Base-by-base conservation (phyloP, 1,140 invertebrate species). In the Dendrolimus punctatus region DNA sequence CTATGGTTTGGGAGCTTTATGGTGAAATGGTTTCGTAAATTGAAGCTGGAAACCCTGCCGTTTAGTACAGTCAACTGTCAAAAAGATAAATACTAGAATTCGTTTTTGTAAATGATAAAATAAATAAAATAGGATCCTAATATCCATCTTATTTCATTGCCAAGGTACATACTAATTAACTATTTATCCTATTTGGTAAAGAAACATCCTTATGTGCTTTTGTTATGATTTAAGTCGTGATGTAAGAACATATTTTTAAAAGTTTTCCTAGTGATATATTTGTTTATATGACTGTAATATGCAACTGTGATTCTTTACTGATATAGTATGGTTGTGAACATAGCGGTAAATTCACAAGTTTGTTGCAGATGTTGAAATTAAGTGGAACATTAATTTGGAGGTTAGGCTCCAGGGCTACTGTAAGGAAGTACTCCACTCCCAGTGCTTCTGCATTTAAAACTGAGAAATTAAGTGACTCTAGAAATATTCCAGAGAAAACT, bases 331-430 rank as follows among this genome's bases (percentile, higher is more conserved):
- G 3, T 23, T 23, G 23, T 23, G 23, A 23, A 3, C 23, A 23
- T 23, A 2, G 23, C 23, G 23, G 23, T 23, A 23, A 23, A 23
- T 23, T 23, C 3, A 23, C 51, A 45, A 53, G 55, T 68, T 51
- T 47, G 49, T 77, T 73, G 48, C 62, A 87, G 85, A 87, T 87
- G 85, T 74, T 87, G 68, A 87, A 84, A 70, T 79, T 80, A 62
- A 82, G 83, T 58, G 76, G 78, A 49, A 62, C 67, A 62, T 58
- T 82, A 38, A 70, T 83, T 84, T 85, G 72, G 81, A 87, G 85
- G 85, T 87, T 87, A 87, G 73, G 82, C 53, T 68, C 75, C 47
- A 68, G 79, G 58, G 70, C 73, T 45, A 58, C 64, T 40, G 49
- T 80, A 52, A 73, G 80, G 49, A 81, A 78, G 46, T 84, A 80